These are phyloP conservation scores for Chroicocephalus ridibundus DNA, from an alignment of 2,113 vertebrate species.

Conservation along the genomic window DNA sequence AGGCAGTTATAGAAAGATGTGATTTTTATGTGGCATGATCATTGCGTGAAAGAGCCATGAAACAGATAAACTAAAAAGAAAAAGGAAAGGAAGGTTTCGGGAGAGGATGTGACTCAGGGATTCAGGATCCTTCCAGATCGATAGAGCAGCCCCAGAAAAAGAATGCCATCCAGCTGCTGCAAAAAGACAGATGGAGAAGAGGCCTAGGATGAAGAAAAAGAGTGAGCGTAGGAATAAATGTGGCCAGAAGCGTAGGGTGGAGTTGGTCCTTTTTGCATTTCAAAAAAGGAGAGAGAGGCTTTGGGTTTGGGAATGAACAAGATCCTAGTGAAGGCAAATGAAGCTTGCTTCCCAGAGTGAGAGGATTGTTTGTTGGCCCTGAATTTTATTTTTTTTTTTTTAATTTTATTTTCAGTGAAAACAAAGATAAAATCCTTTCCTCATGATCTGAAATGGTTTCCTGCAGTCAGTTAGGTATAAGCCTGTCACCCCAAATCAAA, in stretches of 20 bases:
- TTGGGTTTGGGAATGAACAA: not conserved
- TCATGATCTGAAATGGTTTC: not conserved
- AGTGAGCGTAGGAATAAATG: not conserved
- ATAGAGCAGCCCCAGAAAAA: not conserved
- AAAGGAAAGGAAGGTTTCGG: conserved; percentile 33
- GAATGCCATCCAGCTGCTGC: conserved; percentile 26
- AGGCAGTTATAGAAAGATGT: not conserved
- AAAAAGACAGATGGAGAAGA: not conserved
- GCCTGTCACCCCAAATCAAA: not conserved
- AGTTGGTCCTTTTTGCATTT: not conserved
- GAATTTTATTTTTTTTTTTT: not conserved
- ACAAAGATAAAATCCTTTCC: not conserved
- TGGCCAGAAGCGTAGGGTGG: not conserved
- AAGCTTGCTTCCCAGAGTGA: not conserved
- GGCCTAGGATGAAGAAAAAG: not conserved
- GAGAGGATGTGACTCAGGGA: conserved; percentile 49
- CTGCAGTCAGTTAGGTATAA: not conserved
- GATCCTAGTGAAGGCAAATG: not conserved
- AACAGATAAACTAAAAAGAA: conserved; percentile 32
- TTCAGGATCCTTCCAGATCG: conserved; percentile 2
- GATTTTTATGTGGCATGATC: conserved; percentile 16
- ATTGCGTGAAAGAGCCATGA: not conserved
- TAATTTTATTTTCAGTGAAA: not conserved
- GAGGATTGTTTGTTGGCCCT: not conserved
- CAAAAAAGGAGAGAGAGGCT: not conserved